Evolutionary conservation across 2,113 vertebrate species (phyloP).

Genomic region (Catharus fuscescens): DNA sequence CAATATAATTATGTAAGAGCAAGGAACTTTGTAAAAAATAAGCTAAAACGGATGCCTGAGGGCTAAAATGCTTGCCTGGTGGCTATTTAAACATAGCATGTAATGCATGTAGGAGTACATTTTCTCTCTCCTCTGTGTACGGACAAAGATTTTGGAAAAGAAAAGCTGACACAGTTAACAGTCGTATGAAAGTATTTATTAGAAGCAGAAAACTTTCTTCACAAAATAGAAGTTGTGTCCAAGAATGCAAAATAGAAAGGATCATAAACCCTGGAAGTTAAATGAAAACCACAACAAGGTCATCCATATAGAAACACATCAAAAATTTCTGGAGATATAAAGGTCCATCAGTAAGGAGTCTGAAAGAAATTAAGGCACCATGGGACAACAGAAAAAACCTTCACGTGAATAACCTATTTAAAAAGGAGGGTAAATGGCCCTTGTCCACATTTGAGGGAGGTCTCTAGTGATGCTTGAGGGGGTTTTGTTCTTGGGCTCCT

Average conservation of each 20-base stretch:
- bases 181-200: constrained; percentile 36
- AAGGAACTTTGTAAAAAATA: neutral
- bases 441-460: neutral
- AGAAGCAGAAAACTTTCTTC: constrained; percentile 34
- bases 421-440: neutral
- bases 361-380: constrained; percentile 18
- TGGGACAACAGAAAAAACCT: neutral
- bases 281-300: constrained; percentile 20
- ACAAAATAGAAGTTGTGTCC: constrained; percentile 1
- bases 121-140: neutral
- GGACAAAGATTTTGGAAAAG: constrained; percentile 5
- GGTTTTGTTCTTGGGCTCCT: neutral
- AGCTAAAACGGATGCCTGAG: neutral
- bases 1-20: neutral
- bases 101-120: neutral
- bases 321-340: neutral
- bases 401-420: neutral
- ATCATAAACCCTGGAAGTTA: neutral
- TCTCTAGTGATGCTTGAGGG: neutral
- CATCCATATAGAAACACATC: neutral
- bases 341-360: neutral
- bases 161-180: constrained; percentile 23
- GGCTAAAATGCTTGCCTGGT: neutral
- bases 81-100: neutral
- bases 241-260: constrained; percentile 13